Evolutionary conservation across 2,113 vertebrate genomes (phyloP).

Genomic region (Rhombomys opimus): DNA sequence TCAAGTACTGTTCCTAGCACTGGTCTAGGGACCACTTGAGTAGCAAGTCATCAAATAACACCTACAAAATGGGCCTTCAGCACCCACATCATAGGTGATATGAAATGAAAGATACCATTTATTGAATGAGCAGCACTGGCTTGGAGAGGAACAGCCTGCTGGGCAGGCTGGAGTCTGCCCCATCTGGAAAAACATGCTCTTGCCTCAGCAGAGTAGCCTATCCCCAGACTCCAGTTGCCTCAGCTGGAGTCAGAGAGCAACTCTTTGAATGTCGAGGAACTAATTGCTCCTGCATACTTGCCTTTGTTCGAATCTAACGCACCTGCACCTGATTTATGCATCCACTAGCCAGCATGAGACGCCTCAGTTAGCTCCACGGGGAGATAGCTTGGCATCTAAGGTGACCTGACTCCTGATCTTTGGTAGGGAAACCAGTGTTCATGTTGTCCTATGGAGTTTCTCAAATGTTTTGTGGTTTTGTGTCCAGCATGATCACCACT

Average conservation of each 20-base stretch:
- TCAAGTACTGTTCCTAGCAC: too few relatives aligned
- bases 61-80: not conserved
- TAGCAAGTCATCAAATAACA: not conserved
- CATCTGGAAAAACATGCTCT: not conserved
- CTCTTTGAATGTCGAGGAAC: not conserved
- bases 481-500: not conserved
- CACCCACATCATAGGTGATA: fast-evolving
- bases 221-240: not conserved
- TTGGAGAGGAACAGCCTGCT: not conserved
- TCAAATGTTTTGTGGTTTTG: not conserved
- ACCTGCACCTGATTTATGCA: fast-evolving
- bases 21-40: not conserved
- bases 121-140: not conserved
- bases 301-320: not conserved
- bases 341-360: not conserved
- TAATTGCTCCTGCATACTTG: fast-evolving
- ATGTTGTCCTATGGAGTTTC: fast-evolving
- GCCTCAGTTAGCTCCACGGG: fast-evolving
- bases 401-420: not conserved
- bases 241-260: not conserved
- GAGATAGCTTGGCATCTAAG: not conserved
- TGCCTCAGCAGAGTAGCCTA: not conserved
- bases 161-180: not conserved
- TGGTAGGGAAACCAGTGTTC: not conserved
- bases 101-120: not conserved